Conservation (phyloP, 1,140 invertebrate species). For the Limonius californicus region DNA sequence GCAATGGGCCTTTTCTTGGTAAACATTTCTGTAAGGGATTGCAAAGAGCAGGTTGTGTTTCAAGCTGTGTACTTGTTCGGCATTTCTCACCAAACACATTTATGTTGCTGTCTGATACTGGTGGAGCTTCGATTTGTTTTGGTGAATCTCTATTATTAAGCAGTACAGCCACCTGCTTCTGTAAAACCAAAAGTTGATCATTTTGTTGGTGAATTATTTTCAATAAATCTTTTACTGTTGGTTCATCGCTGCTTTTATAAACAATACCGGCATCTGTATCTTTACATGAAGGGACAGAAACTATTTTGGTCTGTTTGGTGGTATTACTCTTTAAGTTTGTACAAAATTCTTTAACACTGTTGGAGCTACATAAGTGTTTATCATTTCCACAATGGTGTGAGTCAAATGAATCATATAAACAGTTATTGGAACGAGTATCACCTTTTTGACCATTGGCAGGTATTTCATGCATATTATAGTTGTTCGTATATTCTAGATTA, state of each 20-base stretch:
- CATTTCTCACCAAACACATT: constrained; percentile 21
- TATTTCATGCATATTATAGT: too few relatives aligned
- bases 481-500: not conserved
- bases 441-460: too few relatives aligned
- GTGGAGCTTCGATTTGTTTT: constrained; percentile 29
- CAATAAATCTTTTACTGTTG: constrained; percentile 52
- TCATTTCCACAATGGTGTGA: too few relatives aligned
- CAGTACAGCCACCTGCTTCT: constrained; percentile 53
- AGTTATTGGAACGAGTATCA: too few relatives aligned
- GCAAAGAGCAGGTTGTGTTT: constrained; percentile 24
- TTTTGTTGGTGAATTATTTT: constrained; percentile 57
- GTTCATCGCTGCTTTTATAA: not conserved
- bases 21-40: constrained; percentile 27
- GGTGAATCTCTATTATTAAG: constrained; percentile 39
- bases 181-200: constrained; percentile 53
- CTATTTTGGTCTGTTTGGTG: too few relatives aligned
- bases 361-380: too few relatives aligned
- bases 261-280: too few relatives aligned
- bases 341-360: too few relatives aligned
- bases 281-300: too few relatives aligned
- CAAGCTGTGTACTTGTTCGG: constrained; percentile 29
- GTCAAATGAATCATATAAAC: too few relatives aligned
- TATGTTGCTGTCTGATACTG: not conserved
- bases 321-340: too few relatives aligned
- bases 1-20: constrained; percentile 52